Percentiles rank a stretch among this genome's conserved stretches.
Conservation (phyloP, 2,797 vertebrate species). For the Aratinga solstitialis region DNA sequence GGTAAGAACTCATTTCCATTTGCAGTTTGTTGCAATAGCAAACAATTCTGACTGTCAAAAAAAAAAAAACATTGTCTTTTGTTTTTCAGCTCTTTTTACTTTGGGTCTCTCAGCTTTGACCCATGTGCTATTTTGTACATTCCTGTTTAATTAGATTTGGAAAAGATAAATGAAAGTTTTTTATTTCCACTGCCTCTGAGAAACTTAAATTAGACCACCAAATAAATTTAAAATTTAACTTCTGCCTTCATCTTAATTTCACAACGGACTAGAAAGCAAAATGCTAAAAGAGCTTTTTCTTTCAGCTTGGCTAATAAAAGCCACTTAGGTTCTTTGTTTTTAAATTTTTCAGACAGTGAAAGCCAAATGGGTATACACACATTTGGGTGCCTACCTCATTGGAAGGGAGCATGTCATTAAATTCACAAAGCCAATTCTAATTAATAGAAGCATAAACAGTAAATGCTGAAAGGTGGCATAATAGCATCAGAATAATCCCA, state of each 20-base stretch:
- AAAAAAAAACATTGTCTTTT: accelerated
- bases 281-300: neutral
- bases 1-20: neutral
- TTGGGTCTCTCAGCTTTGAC: neutral
- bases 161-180: neutral
- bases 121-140: neutral
- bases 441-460: neutral
- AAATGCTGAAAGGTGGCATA: neutral
- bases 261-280: neutral
- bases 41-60: neutral
- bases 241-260: neutral
- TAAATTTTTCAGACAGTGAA: neutral
- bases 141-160: neutral
- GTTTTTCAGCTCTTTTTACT: neutral
- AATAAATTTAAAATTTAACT: neutral
- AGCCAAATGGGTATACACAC: neutral
- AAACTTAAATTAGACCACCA: neutral
- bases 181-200: neutral
- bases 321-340: neutral
- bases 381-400: neutral
- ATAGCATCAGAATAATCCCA: neutral
- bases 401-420: neutral
- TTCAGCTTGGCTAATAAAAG: neutral
- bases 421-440: neutral
- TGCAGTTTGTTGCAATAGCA: neutral